Evolutionary conservation across 2,797 vertebrate genomes (phyloP).

Genomic region (Melanotaenia pygmaea): DNA sequence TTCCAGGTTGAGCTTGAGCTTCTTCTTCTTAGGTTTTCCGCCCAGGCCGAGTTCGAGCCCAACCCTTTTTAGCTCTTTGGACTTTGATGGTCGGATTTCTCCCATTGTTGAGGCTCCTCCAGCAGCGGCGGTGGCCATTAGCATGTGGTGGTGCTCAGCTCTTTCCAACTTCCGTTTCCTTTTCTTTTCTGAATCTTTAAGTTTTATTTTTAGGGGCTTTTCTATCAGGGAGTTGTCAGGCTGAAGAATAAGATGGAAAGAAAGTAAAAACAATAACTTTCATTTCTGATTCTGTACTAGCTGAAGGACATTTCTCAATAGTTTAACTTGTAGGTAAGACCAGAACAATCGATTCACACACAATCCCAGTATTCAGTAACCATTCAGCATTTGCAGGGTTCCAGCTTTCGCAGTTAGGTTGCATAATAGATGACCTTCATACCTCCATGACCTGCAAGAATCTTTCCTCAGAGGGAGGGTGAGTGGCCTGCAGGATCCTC

Average conservation of each 20-base stretch:
- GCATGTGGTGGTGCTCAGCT: conserved; percentile 89
- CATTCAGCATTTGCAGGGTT: background rate
- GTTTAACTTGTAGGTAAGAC: background rate
- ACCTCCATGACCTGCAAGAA: conserved; percentile 98
- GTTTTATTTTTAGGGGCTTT: conserved; percentile 92
- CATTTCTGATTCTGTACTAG: background rate
- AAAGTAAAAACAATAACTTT: background rate
- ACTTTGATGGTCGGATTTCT: conserved; percentile 85
- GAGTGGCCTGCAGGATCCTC: conserved; percentile 97
- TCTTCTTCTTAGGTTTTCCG: conserved; percentile 97
- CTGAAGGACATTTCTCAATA: background rate
- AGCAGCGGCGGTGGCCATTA: conserved; percentile 77
- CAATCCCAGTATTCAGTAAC: background rate
- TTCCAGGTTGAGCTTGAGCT: conserved; percentile 92
- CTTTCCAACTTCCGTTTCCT: conserved; percentile 94
- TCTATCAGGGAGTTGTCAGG: conserved; percentile 93
- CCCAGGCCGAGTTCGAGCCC: conserved; percentile 78
- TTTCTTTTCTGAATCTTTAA: conserved; percentile 95
- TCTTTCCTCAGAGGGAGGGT: conserved; percentile 94
- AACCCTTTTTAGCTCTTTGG: conserved; percentile 92
- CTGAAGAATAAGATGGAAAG: conserved; percentile 43
- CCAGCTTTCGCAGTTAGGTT: conserved; percentile 37
- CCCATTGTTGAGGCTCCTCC: conserved; percentile 63
- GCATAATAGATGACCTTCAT: conserved; percentile 53
- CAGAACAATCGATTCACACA: conserved; percentile 4